Evolutionary conservation across 2,113 vertebrate species (phyloP).

Genomic region (Pyxicephalus adspersus): DNA sequence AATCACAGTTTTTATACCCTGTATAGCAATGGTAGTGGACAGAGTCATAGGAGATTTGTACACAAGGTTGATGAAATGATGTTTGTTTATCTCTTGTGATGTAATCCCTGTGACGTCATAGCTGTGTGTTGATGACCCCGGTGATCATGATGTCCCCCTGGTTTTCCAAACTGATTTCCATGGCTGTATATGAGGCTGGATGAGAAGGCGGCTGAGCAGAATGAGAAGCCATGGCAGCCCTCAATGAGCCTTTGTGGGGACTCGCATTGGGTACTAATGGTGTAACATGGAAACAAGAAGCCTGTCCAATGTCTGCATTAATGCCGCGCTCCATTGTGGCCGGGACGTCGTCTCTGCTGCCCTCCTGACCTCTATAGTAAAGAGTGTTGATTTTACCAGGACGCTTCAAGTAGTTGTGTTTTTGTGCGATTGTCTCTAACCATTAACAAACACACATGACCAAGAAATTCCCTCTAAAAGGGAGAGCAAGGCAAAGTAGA

Average conservation of each 20-base stretch:
- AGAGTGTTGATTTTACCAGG: slow-evolving; percentile 53
- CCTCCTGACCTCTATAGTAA: slow-evolving; percentile 44
- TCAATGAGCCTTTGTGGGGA: slow-evolving; percentile 40
- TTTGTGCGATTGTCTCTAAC: slow-evolving; percentile 52
- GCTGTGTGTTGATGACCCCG: background rate
- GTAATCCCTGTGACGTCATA: too few species aligned
- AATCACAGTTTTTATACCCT: too few species aligned
- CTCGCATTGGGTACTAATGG: slow-evolving; percentile 28
- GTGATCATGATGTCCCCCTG: slow-evolving; percentile 4
- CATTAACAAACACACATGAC: slow-evolving; percentile 56
- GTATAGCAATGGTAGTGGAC: too few species aligned
- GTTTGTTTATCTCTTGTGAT: too few species aligned
- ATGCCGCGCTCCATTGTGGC: slow-evolving; percentile 35
- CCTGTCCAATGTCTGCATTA: slow-evolving; percentile 43
- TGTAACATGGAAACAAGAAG: slow-evolving; percentile 37
- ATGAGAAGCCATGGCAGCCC: background rate
- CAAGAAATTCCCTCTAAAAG: slow-evolving; percentile 41
- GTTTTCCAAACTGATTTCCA: slow-evolving; percentile 2
- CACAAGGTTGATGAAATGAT: too few species aligned
- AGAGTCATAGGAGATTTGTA: too few species aligned
- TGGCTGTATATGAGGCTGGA: background rate
- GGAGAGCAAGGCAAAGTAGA: slow-evolving; percentile 40
- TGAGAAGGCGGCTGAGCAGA: slow-evolving; percentile 11
- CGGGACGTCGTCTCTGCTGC: slow-evolving; percentile 33
- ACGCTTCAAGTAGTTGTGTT: slow-evolving; percentile 54